Percentiles rank a stretch among this genome's conserved stretches.
phyloP scores from a whole-genome alignment of 2,113 vertebrate species.

The Delphinus delphis region DNA sequence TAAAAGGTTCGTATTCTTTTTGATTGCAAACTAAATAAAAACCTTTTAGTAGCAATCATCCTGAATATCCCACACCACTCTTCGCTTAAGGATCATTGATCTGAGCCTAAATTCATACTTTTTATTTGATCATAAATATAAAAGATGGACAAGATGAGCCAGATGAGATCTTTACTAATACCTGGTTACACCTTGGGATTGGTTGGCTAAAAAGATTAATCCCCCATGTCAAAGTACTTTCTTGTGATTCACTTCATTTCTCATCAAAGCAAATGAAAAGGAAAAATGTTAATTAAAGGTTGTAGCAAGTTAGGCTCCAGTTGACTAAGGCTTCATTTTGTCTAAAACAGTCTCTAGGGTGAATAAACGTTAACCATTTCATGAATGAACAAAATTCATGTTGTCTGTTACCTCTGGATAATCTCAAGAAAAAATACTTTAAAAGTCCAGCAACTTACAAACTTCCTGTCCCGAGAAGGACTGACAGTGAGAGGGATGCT shows the following conservation, averaged over 20 bases:
- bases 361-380: slow-evolving; percentile 9
- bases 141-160: neutral
- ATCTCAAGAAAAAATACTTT: slow-evolving; percentile 20
- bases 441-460: neutral
- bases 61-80: neutral
- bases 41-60: neutral
- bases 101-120: neutral
- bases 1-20: neutral
- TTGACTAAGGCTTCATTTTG: slow-evolving; percentile 60
- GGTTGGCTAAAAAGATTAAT: slow-evolving; percentile 31
- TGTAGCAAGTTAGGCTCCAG: slow-evolving; percentile 31
- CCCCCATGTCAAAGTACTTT: slow-evolving; percentile 1
- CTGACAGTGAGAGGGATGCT: neutral
- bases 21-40: neutral
- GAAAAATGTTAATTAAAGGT: slow-evolving; percentile 68
- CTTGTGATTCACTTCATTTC: slow-evolving; percentile 61
- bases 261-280: slow-evolving; percentile 44
- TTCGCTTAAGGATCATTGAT: neutral
- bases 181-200: neutral
- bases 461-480: neutral
- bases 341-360: slow-evolving; percentile 46
- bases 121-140: neutral
- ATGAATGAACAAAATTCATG: slow-evolving; percentile 31
- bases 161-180: slow-evolving; percentile 11
- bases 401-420: slow-evolving; percentile 9